Conservation (phyloP, 2,888 invertebrate genomes). For the Antheraea assamensis region DNA sequence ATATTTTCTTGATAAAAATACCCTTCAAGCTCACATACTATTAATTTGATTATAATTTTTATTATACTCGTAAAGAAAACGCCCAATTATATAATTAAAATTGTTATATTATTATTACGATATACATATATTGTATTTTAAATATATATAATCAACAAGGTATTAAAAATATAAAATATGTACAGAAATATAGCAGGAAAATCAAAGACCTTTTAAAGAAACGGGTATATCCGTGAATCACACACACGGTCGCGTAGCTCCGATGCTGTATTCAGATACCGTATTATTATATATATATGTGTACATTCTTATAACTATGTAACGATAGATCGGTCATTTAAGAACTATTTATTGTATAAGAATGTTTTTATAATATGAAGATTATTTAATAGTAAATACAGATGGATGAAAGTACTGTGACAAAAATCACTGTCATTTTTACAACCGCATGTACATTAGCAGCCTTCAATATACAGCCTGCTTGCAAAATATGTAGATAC, state of each 20-base stretch:
- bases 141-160: neutral
- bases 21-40: neutral
- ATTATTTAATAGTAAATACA: too few species aligned
- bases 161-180: neutral
- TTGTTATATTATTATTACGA: neutral
- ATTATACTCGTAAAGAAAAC: neutral
- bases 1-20: neutral
- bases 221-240: conserved; percentile 40
- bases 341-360: too few species aligned
- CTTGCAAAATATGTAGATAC: too few species aligned
- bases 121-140: neutral
- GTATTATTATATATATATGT: conserved; percentile 3
- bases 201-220: conserved; percentile 15
- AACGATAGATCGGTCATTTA: neutral
- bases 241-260: conserved; percentile 11
- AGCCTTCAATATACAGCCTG: too few species aligned
- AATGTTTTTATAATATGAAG: neutral
- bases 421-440: too few species aligned
- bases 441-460: too few species aligned
- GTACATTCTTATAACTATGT: conserved; percentile 10
- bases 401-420: too few species aligned
- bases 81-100: neutral
- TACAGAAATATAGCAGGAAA: conserved; percentile 13
- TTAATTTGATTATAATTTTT: neutral
- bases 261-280: neutral